Evolutionary conservation across 2,113 vertebrate genomes (phyloP), one percentile per base, ranked within the genome.

Genomic region (Psilopogon haemacephalus): DNA sequence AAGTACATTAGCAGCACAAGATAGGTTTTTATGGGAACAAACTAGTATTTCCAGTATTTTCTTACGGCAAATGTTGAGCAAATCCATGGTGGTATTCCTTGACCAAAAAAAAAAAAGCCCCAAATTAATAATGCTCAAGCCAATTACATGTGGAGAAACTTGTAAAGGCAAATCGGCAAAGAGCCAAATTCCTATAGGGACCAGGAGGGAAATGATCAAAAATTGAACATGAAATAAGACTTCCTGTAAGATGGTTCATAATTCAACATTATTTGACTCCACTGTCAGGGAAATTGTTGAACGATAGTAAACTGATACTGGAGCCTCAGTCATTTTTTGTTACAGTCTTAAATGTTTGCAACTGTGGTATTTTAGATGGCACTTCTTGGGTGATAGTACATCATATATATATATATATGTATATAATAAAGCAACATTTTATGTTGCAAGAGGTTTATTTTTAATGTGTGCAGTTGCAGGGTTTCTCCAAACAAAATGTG

Each of bases 201-300:
- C 95, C 82, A 79, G 79, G 83, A 97, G 94, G 91, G 92, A 96
- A 97, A 95, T 59, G 94, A 97, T 98, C 86, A 98, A 98, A 97
- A 98, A 97, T 96, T 88, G 96, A 97, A 97, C 95, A 92, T 96
- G 92, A 97, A 97, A 97, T 97, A 97, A 97, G 95, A 96, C 95
- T 98, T 98, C 97, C 97, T 97, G 91, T 95, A 87, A 97, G 96
- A 95, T 94, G 78, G 96, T 95, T 97, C 95, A 97, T 98, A 97
- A 97, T 96, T 98, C 97, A 98, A 97, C 91, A 96, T 98, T 97
- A 98, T 98, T 98, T 98, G 96, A 98, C 94, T 97, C 86, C 48
- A 94, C 92, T 97, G 97, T 97, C 97, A 97, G 89, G 90, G 93
- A 97, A 96, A 97, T 95, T 95, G 97, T 97, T 95, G 97, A 97